Evolutionary conservation across 2,113 vertebrate genomes (phyloP), one percentile per base, ranked within the genome.

Genomic region (Callipepla californica): DNA sequence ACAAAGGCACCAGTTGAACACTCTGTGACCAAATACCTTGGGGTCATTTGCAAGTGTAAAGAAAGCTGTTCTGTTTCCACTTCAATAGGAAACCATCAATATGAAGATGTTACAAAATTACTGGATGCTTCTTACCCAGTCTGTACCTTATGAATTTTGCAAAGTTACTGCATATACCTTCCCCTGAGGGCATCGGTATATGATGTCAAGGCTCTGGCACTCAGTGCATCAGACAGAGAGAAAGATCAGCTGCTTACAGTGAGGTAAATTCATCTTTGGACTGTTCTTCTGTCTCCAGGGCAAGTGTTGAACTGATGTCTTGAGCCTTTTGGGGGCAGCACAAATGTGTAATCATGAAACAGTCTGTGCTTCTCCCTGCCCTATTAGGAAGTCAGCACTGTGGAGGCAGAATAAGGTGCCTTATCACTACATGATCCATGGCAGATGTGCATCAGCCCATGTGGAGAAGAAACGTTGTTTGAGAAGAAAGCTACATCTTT

Each of bases 401-500:
- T 51, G 47, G 18, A 89, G 85, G 34, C 1, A 1, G 9, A 10
- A 88, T 30, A 89, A 82, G 42, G 15, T 65, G 7, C 34, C 45
- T 82, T 44, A 55, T 82, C 75, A 28, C 55, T 70, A 6, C 38
- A 12, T n/a, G 61, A 86, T 76, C 75, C 72, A 21, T 65, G 47
- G 44, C 66, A 92, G 79, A 90, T 87, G 72, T 50, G 25, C 65
- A 83, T 91, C 47, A 75, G 57, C 26, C 68, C 26, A 40, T 63
- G 36, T 13, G 23, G 79, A 90, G 89, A 68, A 78, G 80, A 94
- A 85, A 89, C 40, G 14, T 30, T 85, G 44, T 72, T 87, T 78
- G 73, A 80, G 79, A 83, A 86, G 91, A 85, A 90, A 90, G 73
- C 47, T 68, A 44, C n/a, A 25, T 90, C 84, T 91, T 95, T 92